Evolutionary conservation across 2,113 vertebrate species (phyloP), one percentile per base, ranked within the genome.

Genomic region (Labrus mixtus): DNA sequence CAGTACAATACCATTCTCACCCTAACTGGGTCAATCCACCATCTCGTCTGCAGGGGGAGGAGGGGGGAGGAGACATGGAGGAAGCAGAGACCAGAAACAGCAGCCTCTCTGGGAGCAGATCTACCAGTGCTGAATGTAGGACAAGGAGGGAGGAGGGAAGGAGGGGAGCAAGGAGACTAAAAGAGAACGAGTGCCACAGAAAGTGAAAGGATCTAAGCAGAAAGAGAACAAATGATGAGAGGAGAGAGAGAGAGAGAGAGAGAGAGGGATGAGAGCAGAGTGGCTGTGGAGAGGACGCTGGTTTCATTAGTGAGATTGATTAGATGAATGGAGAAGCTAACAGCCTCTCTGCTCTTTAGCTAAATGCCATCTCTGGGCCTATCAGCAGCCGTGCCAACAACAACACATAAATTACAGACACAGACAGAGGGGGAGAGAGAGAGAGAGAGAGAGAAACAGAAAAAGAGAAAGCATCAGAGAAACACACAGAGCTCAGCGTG

Each of bases 231-330:
- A 86, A 85, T 84, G 83, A 87, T 87, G 79, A 83, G 77, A 83
- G 76, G 77, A 80, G 77, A 65, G 71, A 79, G 81, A 86, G 83
- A 62, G 81, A 68, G 23, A 39, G 63, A 64, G 56, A 58, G 50
- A 58, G 61, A 73, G 36, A 33, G 50, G 68, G 73, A 69, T 55
- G 76, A 85, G 79, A 60, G 78, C 55, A 36, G 67, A 72, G 65
- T 68, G 76, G 83, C 78, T 76, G 85, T 63, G 85, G 76, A 92
- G 86, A 89, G 89, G 90, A 91, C 84, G 84, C 82, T 73, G 82
- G 81, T 91, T 91, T 93, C 92, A 93, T 93, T 92, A 93, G 91
- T 90, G 87, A 91, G 92, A 93, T 92, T 93, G 92, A 93, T 93
- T 93, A 90, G 89, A 93, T 91, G 92, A 93, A 90, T 84, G 85